Evolutionary conservation across 2,797 vertebrate genomes (phyloP), one percentile per base, ranked within the genome.

Genomic region (Lemur catta): DNA sequence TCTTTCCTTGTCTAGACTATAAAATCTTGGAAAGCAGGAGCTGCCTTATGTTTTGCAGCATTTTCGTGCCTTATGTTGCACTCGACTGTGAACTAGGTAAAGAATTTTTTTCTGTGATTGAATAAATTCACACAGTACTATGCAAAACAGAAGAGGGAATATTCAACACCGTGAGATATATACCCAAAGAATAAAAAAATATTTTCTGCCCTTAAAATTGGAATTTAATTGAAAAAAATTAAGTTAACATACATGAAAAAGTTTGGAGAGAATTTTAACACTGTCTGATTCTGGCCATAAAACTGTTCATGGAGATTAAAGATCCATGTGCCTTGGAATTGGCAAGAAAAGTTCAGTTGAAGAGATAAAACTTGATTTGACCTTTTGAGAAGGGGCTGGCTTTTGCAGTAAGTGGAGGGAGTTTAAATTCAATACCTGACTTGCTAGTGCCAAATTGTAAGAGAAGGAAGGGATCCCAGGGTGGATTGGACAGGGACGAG

Each of bases 1-100:
- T 81, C 52, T 84, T 95, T 48, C 11, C n/a, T 96, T 89, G 76
- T 61, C 71, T 84, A 61, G 20, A 91, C 46, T 90, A 4, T 74
- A 48, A 80, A 95, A 87, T 91, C 52, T 69, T 57, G 12, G 69
- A 85, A 59, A 67, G 15, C 48, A 72, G 35, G 52, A 91, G 61
- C 1, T 71, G 46, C 4, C n/a, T 82, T 87, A 78, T 50, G 26
- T 67, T 92, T 89, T 87, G 28, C 33, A 63, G 22, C 26, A 86
- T 59, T 28, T 48, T 46, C 74, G 41, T 79, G 33, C 30, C 48
- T 86, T 86, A 24, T 24, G 17, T 2, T 46, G 35, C 46, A 84
- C 13, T 38, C 61, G 61, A 35, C 38, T 86, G 30, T 38, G 15
- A 91, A 67, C 28, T 57, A 63, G 48, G 30, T n/a, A 63, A 20